Conservation (phyloP, 2,797 vertebrate genomes). For the Hydrocynus forskahlii region DNA sequence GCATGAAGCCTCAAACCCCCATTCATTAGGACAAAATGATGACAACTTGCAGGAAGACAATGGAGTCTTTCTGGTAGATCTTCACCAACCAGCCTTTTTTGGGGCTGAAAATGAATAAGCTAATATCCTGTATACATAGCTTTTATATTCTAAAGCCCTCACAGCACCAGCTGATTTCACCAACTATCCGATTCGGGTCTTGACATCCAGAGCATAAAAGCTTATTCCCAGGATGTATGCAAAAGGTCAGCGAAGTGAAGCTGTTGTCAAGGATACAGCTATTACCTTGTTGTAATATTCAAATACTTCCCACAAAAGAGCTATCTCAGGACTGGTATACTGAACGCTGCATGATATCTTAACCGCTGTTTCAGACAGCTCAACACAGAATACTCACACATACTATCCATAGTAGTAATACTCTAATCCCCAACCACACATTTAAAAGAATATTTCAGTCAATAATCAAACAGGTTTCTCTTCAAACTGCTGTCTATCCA, state of each 20-base stretch:
- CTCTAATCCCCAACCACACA: no score
- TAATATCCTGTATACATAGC: neutral
- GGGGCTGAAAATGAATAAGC: neutral
- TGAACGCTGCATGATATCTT: neutral
- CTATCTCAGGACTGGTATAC: neutral
- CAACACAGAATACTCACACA: neutral
- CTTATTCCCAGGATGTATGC: slow-evolving; percentile 11
- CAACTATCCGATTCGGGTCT: slow-evolving; percentile 13
- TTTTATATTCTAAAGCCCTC: neutral
- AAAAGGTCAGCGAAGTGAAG: slow-evolving; percentile 7
- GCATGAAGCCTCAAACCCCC: neutral
- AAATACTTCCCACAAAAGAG: slow-evolving; percentile 38
- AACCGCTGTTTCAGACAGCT: neutral
- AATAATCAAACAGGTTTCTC: no score
- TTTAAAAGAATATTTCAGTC: no score
- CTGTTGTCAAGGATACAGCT: slow-evolving; percentile 29
- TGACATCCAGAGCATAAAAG: neutral
- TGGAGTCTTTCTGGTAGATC: slow-evolving; percentile 93
- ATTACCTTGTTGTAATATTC: slow-evolving; percentile 44
- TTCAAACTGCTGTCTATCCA: no score
- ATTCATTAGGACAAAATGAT: neutral
- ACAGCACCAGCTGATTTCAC: neutral
- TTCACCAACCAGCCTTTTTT: slow-evolving; percentile 77
- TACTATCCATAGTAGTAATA: no score
- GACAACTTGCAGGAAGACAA: slow-evolving; percentile 90